phyloP scores from a whole-genome alignment of 1,140 invertebrate genomes.

The Drosophila tropicalis region DNA sequence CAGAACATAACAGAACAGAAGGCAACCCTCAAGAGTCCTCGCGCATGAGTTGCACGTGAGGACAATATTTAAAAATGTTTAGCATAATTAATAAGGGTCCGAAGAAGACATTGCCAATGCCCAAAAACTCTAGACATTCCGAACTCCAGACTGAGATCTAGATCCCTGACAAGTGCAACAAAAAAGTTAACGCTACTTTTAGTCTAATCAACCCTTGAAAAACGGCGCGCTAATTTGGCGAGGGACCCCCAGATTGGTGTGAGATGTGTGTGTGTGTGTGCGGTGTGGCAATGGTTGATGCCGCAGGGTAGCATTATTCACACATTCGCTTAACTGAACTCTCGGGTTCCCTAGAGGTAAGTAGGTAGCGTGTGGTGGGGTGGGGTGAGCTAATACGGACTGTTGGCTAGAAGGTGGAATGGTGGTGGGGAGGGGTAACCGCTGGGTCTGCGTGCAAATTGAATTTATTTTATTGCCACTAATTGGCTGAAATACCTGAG shows the following conservation, averaged over 20 bases:
- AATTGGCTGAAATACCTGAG: constrained; percentile 82
- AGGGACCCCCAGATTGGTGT: constrained; percentile 29
- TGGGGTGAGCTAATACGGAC: too few relatives aligned
- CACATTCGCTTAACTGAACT: constrained; percentile 73
- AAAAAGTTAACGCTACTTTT: constrained; percentile 68
- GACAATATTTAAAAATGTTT: constrained; percentile 83
- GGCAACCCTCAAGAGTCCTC: constrained; percentile 54
- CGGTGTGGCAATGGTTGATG: constrained; percentile 36
- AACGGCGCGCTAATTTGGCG: constrained; percentile 69
- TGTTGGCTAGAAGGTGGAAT: too few relatives aligned
- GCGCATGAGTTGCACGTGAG: constrained; percentile 70
- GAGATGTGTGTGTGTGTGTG: constrained; percentile 25
- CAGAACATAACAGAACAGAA: constrained; percentile 13
- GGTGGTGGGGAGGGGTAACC: not conserved
- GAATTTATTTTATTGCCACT: constrained; percentile 83
- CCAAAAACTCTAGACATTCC: not conserved
- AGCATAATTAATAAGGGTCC: constrained; percentile 79
- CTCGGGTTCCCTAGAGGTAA: constrained; percentile 4
- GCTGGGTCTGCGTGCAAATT: constrained; percentile 67
- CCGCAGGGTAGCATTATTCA: constrained; percentile 74
- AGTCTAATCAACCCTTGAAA: constrained; percentile 83
- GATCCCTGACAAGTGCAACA: constrained; percentile 57
- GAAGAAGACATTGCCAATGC: constrained; percentile 1
- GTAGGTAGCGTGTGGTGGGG: not conserved
- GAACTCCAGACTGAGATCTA: constrained; percentile 13